These are phyloP conservation scores for Bombus turneri DNA, from an alignment of 1,140 invertebrate species.

Conservation along the genomic window DNA sequence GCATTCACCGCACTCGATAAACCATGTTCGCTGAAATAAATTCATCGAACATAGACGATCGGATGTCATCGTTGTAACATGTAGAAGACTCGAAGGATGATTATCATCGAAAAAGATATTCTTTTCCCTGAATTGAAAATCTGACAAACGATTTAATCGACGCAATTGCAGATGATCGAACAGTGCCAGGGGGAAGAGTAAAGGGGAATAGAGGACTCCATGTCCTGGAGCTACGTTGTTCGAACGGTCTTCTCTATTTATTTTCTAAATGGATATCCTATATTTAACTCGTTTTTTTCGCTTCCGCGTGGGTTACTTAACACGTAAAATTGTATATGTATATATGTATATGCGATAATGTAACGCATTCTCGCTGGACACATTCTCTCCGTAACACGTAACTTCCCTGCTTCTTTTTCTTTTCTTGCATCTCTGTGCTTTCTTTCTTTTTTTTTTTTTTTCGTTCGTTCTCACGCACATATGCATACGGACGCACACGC, in stretches of 20 bases:
- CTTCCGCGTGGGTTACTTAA: constrained; percentile 45
- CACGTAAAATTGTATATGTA: constrained; percentile 57
- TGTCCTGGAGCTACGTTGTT: constrained; percentile 22
- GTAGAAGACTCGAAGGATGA: background rate
- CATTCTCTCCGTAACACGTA: constrained; percentile 17
- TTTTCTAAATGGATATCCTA: constrained; percentile 49
- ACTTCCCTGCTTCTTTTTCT: background rate
- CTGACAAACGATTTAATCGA: constrained; percentile 16
- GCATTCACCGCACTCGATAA: background rate
- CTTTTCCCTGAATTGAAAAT: background rate
- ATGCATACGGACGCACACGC: constrained; percentile 40
- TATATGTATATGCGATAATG: constrained; percentile 59
- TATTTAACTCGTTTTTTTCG: constrained; percentile 54
- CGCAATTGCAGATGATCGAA: constrained; percentile 10
- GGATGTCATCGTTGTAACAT: too few species aligned
- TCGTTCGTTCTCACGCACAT: constrained; percentile 33
- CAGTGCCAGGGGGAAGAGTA: constrained; percentile 10
- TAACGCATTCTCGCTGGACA: constrained; percentile 23
- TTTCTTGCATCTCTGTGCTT: background rate
- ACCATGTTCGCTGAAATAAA: background rate
- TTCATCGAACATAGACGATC: background rate
- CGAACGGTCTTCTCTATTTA: constrained; percentile 51
- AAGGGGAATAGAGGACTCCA: constrained; percentile 23
- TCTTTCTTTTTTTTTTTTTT: background rate
- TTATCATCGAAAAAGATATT: background rate